Evolutionary conservation across 2,797 vertebrate species (phyloP).

Genomic region (Eidolon dupreanum): DNA sequence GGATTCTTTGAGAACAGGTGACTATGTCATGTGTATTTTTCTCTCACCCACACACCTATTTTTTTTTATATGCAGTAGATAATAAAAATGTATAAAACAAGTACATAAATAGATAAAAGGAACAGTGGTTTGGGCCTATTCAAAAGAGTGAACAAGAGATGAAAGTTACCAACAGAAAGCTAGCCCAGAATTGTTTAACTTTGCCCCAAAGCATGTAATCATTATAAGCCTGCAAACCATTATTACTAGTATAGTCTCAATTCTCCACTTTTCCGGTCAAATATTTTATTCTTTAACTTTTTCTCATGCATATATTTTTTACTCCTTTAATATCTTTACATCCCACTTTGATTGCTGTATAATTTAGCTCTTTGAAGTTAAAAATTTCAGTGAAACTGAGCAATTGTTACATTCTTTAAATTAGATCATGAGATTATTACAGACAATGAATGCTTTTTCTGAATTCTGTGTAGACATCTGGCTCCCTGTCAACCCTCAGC

Average conservation of each 20-base stretch:
- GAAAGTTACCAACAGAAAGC: not conserved
- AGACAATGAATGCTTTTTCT: not conserved
- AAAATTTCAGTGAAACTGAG: conserved; percentile 42
- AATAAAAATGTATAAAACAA: not conserved
- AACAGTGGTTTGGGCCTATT: not conserved
- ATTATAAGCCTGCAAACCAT: not conserved
- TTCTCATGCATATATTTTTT: not conserved
- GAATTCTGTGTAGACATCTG: conserved; percentile 45
- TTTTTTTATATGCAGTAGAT: not conserved
- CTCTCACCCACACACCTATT: not conserved
- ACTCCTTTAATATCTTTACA: not conserved
- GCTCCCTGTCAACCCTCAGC: not conserved
- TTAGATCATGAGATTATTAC: conserved; percentile 6
- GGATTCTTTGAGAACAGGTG: not conserved
- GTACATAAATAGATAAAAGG: not conserved
- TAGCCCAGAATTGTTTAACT: not conserved
- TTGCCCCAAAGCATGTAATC: not conserved
- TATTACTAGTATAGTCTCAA: not conserved
- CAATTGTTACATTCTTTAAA: conserved; percentile 31
- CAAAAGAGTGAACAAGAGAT: not conserved
- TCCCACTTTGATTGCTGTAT: conserved; percentile 4
- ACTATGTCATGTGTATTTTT: not conserved
- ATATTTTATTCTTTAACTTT: conserved; percentile 21
- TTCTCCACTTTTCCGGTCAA: not conserved
- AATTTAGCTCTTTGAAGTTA: conserved; percentile 10